phyloP scores from a whole-genome alignment of 2,113 vertebrate genomes.

The Ginglymostoma cirratum region DNA sequence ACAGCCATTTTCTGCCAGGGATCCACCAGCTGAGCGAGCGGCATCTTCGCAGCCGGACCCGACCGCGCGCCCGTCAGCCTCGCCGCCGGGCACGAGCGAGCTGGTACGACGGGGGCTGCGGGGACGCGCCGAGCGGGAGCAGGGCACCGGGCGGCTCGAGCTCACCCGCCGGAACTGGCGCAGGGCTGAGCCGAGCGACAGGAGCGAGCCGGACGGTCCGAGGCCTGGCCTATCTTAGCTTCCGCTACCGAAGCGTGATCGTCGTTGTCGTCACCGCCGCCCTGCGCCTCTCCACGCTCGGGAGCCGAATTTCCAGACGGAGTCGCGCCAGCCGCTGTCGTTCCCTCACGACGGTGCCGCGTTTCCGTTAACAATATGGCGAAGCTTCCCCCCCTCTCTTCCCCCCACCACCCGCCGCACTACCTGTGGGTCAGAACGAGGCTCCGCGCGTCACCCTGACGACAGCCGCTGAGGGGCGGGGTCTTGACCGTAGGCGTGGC shows the following conservation, averaged over 20 bases:
- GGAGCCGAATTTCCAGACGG: neutral
- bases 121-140: neutral
- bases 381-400: neutral
- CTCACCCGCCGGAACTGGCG: neutral
- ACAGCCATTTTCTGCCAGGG: slow-evolving; percentile 36
- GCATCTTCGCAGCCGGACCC: slow-evolving; percentile 19
- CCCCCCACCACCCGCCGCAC: too few relatives aligned
- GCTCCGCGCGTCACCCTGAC: neutral
- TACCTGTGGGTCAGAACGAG: slow-evolving; percentile 11
- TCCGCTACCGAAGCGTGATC: too few relatives aligned
- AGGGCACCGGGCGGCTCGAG: neutral
- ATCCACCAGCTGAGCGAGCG: slow-evolving; percentile 24
- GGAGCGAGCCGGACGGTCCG: neutral
- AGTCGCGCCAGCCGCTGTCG: neutral
- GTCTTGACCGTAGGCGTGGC: neutral
- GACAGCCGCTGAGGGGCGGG: neutral
- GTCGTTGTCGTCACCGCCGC: neutral
- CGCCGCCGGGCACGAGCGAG: neutral
- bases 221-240: neutral
- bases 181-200: too few relatives aligned
- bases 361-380: slow-evolving; percentile 33
- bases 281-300: neutral
- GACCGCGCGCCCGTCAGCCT: neutral
- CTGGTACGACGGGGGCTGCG: neutral
- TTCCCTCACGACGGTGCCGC: neutral